phyloP scores from a whole-genome alignment of 2,888 invertebrate genomes.

The Hydriomena furcata region DNA sequence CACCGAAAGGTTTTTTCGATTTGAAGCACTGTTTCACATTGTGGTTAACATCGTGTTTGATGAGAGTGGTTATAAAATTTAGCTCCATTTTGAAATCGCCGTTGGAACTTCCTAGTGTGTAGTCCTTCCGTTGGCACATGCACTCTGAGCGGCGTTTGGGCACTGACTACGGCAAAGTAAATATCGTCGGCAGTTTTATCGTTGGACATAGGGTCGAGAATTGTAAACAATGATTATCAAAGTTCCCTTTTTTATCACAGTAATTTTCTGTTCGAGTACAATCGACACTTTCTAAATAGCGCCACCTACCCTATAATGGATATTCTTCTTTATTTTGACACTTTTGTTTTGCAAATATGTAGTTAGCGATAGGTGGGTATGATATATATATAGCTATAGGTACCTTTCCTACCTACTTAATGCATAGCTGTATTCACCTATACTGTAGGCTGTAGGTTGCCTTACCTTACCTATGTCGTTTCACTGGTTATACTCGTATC shows the following conservation, averaged over 20 bases:
- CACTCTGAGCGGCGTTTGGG: constrained; percentile 44
- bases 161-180: constrained; percentile 60
- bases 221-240: constrained; percentile 52
- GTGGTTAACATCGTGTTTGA: constrained; percentile 78
- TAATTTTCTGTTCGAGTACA: constrained; percentile 36
- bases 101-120: constrained; percentile 35
- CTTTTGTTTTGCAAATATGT: too few species aligned
- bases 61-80: constrained; percentile 70
- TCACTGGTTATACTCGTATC: too few species aligned
- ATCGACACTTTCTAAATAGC: constrained; percentile 18
- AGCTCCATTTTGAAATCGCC: constrained; percentile 65
- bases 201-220: constrained; percentile 47
- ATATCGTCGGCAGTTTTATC: constrained; percentile 62
- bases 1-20: constrained; percentile 75
- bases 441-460: too few species aligned
- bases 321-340: too few species aligned
- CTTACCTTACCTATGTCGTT: too few species aligned
- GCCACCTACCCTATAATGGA: not conserved
- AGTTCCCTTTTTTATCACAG: constrained; percentile 30
- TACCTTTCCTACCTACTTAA: too few species aligned
- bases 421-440: too few species aligned
- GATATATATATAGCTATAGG: too few species aligned
- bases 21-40: constrained; percentile 80
- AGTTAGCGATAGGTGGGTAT: too few species aligned
- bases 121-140: constrained; percentile 46